These are phyloP conservation scores for Tineola bisselliella DNA, from an alignment of 2,888 invertebrate genomes.

Conservation along the genomic window DNA sequence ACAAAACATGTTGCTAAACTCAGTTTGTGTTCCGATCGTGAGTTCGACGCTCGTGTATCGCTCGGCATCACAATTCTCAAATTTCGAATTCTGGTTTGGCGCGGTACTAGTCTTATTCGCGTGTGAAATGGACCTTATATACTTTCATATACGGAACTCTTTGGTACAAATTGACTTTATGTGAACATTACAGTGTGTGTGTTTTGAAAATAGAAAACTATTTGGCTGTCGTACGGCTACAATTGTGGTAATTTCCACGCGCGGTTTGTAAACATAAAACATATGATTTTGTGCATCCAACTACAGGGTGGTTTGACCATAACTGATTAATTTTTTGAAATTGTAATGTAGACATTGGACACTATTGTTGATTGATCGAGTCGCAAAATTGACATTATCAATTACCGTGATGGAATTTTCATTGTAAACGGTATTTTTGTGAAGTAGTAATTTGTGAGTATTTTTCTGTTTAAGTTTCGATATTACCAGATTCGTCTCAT, in stretches of 20 bases:
- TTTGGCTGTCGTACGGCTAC: background rate
- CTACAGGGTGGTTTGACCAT: background rate
- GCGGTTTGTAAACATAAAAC: constrained; percentile 31
- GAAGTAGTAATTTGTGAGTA: no score
- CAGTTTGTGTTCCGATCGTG: constrained; percentile 48
- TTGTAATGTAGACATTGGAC: no score
- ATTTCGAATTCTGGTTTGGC: constrained; percentile 58
- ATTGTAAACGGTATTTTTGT: no score
- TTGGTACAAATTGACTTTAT: constrained; percentile 18
- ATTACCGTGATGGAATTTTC: no score
- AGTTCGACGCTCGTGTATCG: constrained; percentile 35
- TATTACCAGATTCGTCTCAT: no score
- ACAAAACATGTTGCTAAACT: constrained; percentile 30
- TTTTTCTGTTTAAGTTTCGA: no score
- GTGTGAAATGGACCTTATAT: constrained; percentile 60
- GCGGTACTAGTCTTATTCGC: constrained; percentile 47
- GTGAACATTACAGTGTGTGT: background rate
- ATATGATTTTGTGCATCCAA: constrained; percentile 21
- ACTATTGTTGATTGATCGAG: no score
- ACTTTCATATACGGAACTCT: constrained; percentile 41
- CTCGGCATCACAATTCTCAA: constrained; percentile 37
- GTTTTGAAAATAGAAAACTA: constrained; percentile 3
- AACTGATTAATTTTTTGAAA: no score
- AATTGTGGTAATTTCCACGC: constrained; percentile 9
- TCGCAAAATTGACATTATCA: no score